A percentile compares a stretch with the other conserved stretches of the same genome.
Evolutionary conservation across 2,888 invertebrate species (phyloP).

Genomic region (Thereva nobilitata): DNA sequence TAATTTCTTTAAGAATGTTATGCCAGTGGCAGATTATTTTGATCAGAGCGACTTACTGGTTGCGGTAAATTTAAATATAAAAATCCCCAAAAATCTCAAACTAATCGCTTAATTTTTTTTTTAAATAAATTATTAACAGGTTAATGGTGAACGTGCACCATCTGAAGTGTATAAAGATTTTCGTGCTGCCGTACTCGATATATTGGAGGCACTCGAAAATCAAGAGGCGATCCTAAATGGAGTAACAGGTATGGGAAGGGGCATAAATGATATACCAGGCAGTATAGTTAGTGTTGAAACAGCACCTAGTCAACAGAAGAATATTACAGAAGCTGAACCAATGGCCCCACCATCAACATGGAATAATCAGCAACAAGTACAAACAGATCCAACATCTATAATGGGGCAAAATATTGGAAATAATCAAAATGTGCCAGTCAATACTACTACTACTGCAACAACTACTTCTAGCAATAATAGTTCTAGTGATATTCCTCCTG

Average conservation of each 20-base stretch:
- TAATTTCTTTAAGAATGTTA: constrained; percentile 86
- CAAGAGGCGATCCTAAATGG: constrained; percentile 66
- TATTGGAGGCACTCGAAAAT: constrained; percentile 72
- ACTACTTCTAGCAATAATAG: constrained; percentile 41
- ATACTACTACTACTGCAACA: constrained; percentile 37
- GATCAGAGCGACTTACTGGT: constrained; percentile 81
- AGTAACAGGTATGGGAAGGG: constrained; percentile 64
- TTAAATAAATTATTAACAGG: no score
- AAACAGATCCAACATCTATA: constrained; percentile 38
- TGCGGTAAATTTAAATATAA: constrained; percentile 60
- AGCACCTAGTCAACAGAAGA: constrained; percentile 60
- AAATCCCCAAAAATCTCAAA: neutral
- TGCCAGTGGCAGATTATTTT: constrained; percentile 89
- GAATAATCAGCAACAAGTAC: constrained; percentile 31
- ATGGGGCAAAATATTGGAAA: constrained; percentile 41
- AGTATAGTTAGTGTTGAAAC: constrained; percentile 67
- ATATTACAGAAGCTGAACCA: constrained; percentile 52
- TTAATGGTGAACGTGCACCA: constrained; percentile 86
- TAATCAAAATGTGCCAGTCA: neutral
- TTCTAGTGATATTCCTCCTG: constrained; percentile 52
- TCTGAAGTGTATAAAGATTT: constrained; percentile 87
- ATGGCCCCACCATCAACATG: constrained; percentile 43
- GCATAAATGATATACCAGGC: constrained; percentile 64
- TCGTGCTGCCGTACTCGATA: constrained; percentile 74
- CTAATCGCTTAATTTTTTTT: neutral